Evolutionary conservation across 2,113 vertebrate genomes (phyloP).

Genomic region (Cochlearius cochlearius): DNA sequence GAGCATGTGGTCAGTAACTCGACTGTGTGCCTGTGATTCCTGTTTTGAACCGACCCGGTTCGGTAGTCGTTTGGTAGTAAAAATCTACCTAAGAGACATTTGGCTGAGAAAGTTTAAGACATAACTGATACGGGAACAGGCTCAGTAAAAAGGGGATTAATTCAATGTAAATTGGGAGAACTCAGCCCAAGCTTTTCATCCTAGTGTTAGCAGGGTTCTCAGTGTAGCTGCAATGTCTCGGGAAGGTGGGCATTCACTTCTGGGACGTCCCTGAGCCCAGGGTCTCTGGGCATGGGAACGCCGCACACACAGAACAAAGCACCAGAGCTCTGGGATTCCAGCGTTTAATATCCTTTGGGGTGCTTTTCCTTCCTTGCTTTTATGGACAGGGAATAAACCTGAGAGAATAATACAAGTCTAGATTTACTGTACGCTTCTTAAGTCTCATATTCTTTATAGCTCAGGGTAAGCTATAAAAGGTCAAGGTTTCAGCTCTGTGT

Average conservation of each 20-base stretch:
- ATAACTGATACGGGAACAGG: neutral
- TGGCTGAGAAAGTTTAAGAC: neutral
- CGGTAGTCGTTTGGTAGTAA: neutral
- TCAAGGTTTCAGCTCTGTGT: neutral
- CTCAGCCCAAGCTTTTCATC: neutral
- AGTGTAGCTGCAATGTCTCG: neutral
- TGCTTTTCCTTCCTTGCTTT: slow-evolving; percentile 30
- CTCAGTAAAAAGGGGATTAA: neutral
- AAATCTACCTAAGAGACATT: neutral
- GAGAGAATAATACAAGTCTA: neutral
- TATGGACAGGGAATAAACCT: neutral
- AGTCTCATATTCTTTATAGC: slow-evolving; percentile 8
- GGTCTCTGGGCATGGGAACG: neutral
- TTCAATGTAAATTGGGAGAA: neutral
- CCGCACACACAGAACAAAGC: neutral
- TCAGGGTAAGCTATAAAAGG: neutral
- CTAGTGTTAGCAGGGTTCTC: neutral
- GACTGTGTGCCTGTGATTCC: neutral
- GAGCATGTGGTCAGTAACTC: neutral
- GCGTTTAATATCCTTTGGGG: slow-evolving; percentile 24
- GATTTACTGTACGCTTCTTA: neutral
- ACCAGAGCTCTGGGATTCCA: neutral
- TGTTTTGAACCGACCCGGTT: neutral
- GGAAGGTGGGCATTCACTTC: neutral
- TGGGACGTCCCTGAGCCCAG: neutral